Evolutionary conservation across 2,113 vertebrate genomes (phyloP).

Genomic region (Euleptes europaea): DNA sequence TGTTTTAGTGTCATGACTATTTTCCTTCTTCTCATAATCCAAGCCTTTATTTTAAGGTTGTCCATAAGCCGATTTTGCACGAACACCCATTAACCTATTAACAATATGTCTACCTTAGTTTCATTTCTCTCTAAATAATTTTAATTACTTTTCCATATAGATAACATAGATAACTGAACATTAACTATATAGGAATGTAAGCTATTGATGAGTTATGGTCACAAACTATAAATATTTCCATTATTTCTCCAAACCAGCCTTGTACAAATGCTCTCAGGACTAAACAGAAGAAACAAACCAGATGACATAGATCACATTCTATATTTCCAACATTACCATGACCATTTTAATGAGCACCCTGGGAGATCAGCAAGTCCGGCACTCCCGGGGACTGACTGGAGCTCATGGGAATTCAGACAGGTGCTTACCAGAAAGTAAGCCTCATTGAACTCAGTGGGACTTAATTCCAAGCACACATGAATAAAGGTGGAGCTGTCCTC

Average conservation of each 20-base stretch:
- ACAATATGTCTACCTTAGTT: too few species aligned
- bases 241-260: not conserved
- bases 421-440: not conserved
- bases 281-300: not conserved
- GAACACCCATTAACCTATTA: too few species aligned
- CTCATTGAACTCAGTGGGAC: not conserved
- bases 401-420: not conserved
- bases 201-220: too few species aligned
- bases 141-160: too few species aligned
- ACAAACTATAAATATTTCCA: too few species aligned
- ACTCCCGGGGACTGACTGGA: not conserved
- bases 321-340: not conserved
- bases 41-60: too few species aligned
- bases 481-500: not conserved
- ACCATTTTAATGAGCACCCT: not conserved
- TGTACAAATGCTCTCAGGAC: not conserved
- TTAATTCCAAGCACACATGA: not conserved
- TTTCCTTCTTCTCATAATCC: not conserved
- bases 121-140: too few species aligned
- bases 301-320: not conserved
- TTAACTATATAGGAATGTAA: too few species aligned
- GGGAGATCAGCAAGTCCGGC: too few species aligned
- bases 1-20: not conserved
- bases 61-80: too few species aligned
- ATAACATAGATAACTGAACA: too few species aligned